phyloP scores from a whole-genome alignment of 2,888 invertebrate species.

The Apotomis capreana region DNA sequence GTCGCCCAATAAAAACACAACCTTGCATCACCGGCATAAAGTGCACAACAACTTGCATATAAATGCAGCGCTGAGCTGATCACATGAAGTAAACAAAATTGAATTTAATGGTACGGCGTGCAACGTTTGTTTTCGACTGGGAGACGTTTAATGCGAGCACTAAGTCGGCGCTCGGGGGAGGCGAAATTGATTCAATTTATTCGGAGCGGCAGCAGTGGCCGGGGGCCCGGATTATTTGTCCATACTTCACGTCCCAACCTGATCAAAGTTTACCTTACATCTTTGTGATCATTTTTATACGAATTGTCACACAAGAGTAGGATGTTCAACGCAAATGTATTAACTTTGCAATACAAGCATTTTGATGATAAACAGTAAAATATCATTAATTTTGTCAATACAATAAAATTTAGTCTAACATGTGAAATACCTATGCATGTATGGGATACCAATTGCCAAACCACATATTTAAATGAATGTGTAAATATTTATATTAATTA shows the following conservation, averaged over 20 bases:
- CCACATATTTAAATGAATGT: too few species aligned
- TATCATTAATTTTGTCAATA: too few species aligned
- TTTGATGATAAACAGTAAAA: too few species aligned
- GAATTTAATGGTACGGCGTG: constrained; percentile 7
- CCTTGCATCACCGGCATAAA: background rate
- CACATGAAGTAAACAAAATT: constrained; percentile 18
- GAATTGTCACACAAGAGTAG: too few species aligned
- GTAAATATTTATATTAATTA: too few species aligned
- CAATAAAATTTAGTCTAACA: too few species aligned
- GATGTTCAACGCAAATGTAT: too few species aligned
- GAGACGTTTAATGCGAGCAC: constrained; percentile 11
- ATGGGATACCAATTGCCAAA: too few species aligned
- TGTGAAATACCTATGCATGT: too few species aligned
- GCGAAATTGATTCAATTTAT: constrained; percentile 40
- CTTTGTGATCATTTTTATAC: background rate
- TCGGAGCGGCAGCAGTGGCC: background rate
- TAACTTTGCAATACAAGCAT: too few species aligned
- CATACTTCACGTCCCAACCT: constrained; percentile 9
- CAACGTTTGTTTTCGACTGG: constrained; percentile 17
- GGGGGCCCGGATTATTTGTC: constrained; percentile 24
- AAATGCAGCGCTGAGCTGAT: background rate
- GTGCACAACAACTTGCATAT: background rate
- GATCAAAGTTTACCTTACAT: constrained; percentile 14
- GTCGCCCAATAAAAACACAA: background rate
- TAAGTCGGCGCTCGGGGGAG: constrained; percentile 16